Evolutionary conservation across 2,113 vertebrate genomes (phyloP).

Genomic region (Oophaga pumilio): DNA sequence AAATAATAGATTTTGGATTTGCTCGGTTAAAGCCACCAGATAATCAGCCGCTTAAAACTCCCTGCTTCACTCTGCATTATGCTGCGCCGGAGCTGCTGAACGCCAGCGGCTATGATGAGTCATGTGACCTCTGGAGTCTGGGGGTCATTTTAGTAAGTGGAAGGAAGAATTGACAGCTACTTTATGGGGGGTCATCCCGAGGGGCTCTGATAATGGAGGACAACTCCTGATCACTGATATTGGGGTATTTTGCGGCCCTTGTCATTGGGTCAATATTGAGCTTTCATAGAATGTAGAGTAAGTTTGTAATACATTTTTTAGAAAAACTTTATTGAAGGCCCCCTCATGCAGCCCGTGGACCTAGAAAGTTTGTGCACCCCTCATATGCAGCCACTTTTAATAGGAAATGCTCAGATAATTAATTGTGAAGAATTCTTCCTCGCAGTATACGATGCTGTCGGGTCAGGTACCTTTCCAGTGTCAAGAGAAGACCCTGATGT

Average conservation of each 20-base stretch:
- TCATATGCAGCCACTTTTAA: not conserved
- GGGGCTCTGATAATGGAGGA: not conserved
- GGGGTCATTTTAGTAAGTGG: constrained; percentile 94
- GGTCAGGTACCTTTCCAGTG: constrained; percentile 97
- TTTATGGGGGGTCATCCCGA: not conserved
- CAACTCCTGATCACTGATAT: not conserved
- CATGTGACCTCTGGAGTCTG: constrained; percentile 97
- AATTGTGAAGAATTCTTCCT: not conserved
- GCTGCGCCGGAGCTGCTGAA: constrained; percentile 93
- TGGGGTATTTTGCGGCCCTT: not conserved
- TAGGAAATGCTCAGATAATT: not conserved
- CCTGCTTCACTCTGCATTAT: constrained; percentile 96
- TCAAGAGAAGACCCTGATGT: constrained; percentile 86
- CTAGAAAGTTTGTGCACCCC: not conserved
- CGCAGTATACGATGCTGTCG: constrained; percentile 95
- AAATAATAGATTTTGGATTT: constrained; percentile 98
- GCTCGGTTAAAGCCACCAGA: constrained; percentile 95
- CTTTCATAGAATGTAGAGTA: not conserved
- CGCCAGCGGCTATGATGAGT: constrained; percentile 93
- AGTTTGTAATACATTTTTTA: not conserved
- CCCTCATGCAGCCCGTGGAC: not conserved
- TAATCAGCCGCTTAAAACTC: constrained; percentile 95
- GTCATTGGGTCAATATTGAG: too few relatives aligned
- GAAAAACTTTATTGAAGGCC: not conserved
- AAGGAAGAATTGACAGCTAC: not conserved